These are phyloP conservation scores for Cichladusa arquata DNA, from an alignment of 2,113 vertebrate species.

Conservation along the genomic window DNA sequence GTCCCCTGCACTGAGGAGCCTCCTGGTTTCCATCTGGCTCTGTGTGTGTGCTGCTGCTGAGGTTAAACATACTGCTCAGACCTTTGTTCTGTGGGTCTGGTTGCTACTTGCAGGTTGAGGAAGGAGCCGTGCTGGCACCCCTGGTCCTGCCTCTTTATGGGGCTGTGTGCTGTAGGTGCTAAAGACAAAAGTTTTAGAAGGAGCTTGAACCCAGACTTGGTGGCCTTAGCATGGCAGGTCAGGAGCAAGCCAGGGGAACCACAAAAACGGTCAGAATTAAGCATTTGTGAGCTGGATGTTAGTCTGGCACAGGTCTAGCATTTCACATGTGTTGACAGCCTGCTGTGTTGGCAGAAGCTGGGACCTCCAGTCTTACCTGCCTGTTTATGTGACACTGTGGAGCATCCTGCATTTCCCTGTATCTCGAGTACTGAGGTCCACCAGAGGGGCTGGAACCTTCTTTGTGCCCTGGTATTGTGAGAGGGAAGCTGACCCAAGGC, in stretches of 20 bases:
- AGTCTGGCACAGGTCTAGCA: background rate
- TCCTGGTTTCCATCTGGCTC: conserved; percentile 40
- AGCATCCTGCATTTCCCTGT: background rate
- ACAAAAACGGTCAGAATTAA: background rate
- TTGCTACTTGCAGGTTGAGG: background rate
- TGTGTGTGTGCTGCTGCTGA: background rate
- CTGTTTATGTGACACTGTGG: background rate
- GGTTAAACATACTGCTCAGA: background rate
- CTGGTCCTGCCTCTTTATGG: background rate
- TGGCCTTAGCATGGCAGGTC: background rate
- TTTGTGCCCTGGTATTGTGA: background rate
- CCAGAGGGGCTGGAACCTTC: background rate
- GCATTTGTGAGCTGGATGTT: background rate
- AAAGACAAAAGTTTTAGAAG: background rate
- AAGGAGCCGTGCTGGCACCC: background rate
- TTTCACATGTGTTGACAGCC: background rate
- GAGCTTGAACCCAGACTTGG: background rate
- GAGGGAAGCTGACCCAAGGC: background rate
- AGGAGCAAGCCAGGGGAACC: background rate
- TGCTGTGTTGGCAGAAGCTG: background rate
- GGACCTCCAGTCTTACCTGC: background rate
- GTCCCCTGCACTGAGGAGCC: background rate
- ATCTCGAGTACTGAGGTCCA: accelerated
- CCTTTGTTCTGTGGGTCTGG: background rate
- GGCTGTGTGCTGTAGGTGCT: background rate